Evolutionary conservation across 2,113 vertebrate species (phyloP), one percentile per base, ranked within the genome.

Genomic region (Nibea albiflora): DNA sequence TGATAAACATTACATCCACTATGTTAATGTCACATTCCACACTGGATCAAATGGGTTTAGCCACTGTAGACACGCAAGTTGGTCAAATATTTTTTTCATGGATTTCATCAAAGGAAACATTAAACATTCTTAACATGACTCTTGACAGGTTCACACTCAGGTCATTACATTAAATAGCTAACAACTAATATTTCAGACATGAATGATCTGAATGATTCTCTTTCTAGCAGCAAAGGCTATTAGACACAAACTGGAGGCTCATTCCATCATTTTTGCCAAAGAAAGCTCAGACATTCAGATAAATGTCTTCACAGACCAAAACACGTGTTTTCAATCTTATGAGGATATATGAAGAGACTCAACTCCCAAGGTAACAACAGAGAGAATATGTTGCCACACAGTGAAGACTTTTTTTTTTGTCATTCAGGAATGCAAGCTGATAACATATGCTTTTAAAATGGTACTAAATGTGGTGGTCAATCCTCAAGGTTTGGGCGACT

Each of bases 291-390:
- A 93, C 85, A 84, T 83, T 85, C 89, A 91, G 92, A 94, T 92
- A 94, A 90, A 90, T 90, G 92, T 94, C 86, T 93, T 74, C 82
- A 86, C 92, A 94, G 93, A 91, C 85, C 92, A 75, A 93, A 91
- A 92, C 94, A 94, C 65, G 44, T 94, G 94, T 94, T 94, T 95
- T 94, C 94, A 94, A 95, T 96, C 92, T 93, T 87, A 80, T 26
- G 87, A 84, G 91, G 93, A 95, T 85, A 77, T 70, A 66, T 81
- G 76, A 94, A 96, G 94, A 92, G 88, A 73, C 89, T 94, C 90
- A 91, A 93, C 85, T 95, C 94, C 95, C 94, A 92, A 96, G 90
- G 94, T 95, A 95, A 96, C 39, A 80, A 85, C 95, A 94, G 92
- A 93, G 89, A 80, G 76, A 94, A 96, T 83, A 80, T 90, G 91